Conservation (phyloP, 2,888 invertebrate genomes). For the Stenoptilia bipunctidactyla region DNA sequence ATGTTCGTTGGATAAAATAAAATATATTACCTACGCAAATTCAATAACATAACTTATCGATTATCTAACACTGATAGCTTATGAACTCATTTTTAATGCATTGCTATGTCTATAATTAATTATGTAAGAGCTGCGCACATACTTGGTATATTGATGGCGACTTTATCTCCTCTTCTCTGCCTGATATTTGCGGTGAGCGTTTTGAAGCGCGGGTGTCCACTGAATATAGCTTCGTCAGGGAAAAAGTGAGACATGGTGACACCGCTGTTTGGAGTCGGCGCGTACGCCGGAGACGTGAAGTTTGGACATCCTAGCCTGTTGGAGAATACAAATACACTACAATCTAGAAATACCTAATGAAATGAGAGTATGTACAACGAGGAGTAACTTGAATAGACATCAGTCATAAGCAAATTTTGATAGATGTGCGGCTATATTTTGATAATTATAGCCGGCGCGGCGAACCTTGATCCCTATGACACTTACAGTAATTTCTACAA, state of each 20-base stretch:
- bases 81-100: neutral
- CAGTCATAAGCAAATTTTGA: too few species aligned
- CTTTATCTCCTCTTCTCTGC: slow-evolving; percentile 91
- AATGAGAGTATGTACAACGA: too few species aligned
- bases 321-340: too few species aligned
- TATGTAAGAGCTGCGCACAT: slow-evolving; percentile 22
- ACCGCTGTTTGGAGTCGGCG: slow-evolving; percentile 75
- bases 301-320: slow-evolving; percentile 86
- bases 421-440: too few species aligned
- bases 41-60: neutral
- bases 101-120: neutral
- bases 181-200: slow-evolving; percentile 95
- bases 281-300: slow-evolving; percentile 84
- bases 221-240: slow-evolving; percentile 94
- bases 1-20: too few species aligned
- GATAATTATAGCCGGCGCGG: too few species aligned
- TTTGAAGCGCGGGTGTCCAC: slow-evolving; percentile 95
- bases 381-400: too few species aligned
- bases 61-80: too few species aligned
- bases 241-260: slow-evolving; percentile 91
- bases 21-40: slow-evolving; percentile 3
- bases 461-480: too few species aligned
- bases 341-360: too few species aligned
- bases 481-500: too few species aligned
- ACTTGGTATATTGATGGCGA: slow-evolving; percentile 97